phyloP scores from a whole-genome alignment of 1,140 invertebrate genomes.

The Bombus pyrosoma region DNA sequence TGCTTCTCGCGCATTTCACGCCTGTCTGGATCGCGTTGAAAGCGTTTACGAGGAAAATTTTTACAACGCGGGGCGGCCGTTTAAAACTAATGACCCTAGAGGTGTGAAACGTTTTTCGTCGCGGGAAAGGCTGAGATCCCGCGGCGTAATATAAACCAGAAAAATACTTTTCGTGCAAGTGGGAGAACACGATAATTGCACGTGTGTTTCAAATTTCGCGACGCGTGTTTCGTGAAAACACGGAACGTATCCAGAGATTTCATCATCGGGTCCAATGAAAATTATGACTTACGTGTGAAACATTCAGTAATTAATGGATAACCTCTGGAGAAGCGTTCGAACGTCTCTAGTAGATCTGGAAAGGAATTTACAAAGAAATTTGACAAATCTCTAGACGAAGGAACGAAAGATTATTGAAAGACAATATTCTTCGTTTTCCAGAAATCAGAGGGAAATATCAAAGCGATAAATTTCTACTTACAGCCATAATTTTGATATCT shows the following conservation, averaged over 20 bases:
- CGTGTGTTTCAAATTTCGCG: not conserved
- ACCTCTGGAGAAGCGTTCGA: not conserved
- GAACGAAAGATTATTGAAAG: not conserved
- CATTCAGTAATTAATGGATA: not conserved
- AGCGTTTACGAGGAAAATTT: not conserved
- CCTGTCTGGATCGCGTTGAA: not conserved
- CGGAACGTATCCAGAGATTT: not conserved
- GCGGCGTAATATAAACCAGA: not conserved
- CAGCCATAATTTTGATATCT: not conserved
- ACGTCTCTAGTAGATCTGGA: not conserved
- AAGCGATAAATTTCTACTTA: not conserved
- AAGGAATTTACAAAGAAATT: not conserved
- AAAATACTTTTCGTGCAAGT: not conserved
- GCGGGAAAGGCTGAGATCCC: not conserved
- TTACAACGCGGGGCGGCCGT: not conserved
- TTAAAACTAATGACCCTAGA: not conserved
- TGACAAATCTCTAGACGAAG: not conserved
- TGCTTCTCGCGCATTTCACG: not conserved
- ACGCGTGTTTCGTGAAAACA: not conserved
- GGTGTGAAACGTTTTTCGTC: not conserved
- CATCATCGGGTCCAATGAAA: not conserved
- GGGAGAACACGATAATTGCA: not conserved
- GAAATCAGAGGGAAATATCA: not conserved
- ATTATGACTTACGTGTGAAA: not conserved
- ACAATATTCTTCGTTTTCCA: not conserved